Base-by-base conservation (phyloP, 2,888 invertebrate species). In the Clostera curtula region DNA sequence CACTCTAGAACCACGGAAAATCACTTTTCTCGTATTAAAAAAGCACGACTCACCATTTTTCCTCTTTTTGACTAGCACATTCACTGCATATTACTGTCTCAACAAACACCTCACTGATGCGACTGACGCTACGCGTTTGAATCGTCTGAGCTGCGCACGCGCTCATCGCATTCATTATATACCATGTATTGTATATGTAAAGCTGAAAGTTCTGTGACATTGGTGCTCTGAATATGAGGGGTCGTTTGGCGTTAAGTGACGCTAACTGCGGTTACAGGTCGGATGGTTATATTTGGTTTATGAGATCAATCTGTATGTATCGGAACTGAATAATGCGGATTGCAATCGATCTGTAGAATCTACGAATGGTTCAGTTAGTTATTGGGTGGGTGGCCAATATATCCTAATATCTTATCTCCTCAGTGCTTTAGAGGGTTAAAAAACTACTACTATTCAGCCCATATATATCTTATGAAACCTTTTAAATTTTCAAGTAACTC, bases 101-200 rank as follows among this genome's bases (percentile, higher is more conserved):
- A 34, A 37, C 25, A 49, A 40, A 49, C 54, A 45, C 43, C 44
- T 53, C 61, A 46, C 15, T 23, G 13, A 12, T 9, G 9, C 14
- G 12, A n/a, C 5, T 11, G 8, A 22, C 48, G 42, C 48, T 43
- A 48, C 50, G 50, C 62, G 59, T 54, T 57, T 44, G 42, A 31
- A 37, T 37, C 58, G 55, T 46, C 56, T 62, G 59, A 63, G 52
- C 56, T 45, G 39, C 29, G 48, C 40, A 31, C 31, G 42, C 35
- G 42, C 31, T 33, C 19, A 17, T 33, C 49, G 35, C 47, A 45
- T 49, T 44, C 44, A 51, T 62, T 69, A 66, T 67, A 68, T 66
- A 69, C 55, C 46, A 36, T 55, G 53, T 49, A 31, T 41, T 39
- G 36, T 38, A 35, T 34, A 41, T 28, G 39, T 36, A 26, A 39